These are phyloP conservation scores for Dryocosmus kuriphilus DNA, from an alignment of 2,888 invertebrate species.

Conservation along the genomic window DNA sequence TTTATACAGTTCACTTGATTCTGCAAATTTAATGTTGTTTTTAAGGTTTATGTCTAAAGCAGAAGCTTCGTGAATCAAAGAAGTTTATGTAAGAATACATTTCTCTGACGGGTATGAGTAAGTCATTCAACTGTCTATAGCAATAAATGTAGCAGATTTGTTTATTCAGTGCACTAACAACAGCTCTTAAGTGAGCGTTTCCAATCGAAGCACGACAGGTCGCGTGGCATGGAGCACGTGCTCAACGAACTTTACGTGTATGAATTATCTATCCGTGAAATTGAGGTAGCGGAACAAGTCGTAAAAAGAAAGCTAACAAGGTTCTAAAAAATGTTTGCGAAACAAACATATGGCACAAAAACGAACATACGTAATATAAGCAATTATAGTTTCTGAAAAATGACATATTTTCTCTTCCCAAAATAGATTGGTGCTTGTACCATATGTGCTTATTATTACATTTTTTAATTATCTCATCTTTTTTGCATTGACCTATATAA, in stretches of 20 bases:
- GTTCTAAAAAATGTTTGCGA: not conserved
- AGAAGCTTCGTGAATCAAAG: not conserved
- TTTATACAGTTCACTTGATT: not conserved
- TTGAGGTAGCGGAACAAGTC: constrained; percentile 21
- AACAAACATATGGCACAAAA: not conserved
- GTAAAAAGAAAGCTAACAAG: not conserved
- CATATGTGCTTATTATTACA: too few relatives aligned
- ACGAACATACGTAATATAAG: not conserved
- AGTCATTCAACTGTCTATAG: constrained; percentile 38
- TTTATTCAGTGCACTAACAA: constrained; percentile 38
- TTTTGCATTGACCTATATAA: too few relatives aligned
- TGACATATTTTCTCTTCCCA: not conserved
- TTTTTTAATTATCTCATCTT: too few relatives aligned
- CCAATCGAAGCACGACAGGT: constrained; percentile 38
- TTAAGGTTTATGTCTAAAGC: not conserved
- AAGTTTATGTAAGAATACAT: constrained; percentile 24
- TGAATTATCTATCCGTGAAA: constrained; percentile 34
- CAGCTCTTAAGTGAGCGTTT: constrained; percentile 40
- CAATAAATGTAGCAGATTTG: constrained; percentile 40
- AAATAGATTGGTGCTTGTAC: too few relatives aligned
- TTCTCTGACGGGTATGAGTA: constrained; percentile 17
- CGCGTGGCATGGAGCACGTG: constrained; percentile 37
- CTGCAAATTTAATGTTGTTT: constrained; percentile 9
- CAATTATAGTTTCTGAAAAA: not conserved
- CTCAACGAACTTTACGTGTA: constrained; percentile 28